Evolutionary conservation across 2,888 invertebrate species (phyloP), one percentile per base, ranked within the genome.

Genomic region (Apodemia zela): DNA sequence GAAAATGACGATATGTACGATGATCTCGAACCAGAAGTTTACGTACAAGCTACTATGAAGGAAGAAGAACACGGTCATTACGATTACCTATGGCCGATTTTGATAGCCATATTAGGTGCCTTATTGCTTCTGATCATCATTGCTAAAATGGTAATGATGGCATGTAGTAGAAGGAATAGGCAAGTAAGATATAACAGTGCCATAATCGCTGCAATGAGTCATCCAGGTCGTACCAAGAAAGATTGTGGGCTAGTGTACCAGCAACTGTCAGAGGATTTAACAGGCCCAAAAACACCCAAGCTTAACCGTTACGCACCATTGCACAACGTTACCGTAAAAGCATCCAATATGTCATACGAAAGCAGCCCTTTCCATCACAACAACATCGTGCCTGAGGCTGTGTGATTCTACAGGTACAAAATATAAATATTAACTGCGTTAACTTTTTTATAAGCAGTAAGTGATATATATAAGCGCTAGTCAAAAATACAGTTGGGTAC

Each of bases 231-330:
- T 67, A 89, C 93, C 54, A 95, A 94, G 89, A 95, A 94, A 75
- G 95, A 95, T 80, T 95, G 95, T 72, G 95, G 95, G 3, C 92
- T 96, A 66, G 95, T 96, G 21, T 96, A 96, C 84, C 95, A 95
- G 76, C 96, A 95, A 70, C 87, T 96, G 63, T 95, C 96, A 13
- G 96, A 96, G 81, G 96, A 96, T 72, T 93, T 96, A 70, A 92
- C 93, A 13, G 94, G 94, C 60, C 94, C 94, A 5, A 89, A 93
- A 76, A 94, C 95, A 74, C 95, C 96, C 60, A 95, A 94, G 80
- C 88, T 94, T 67, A 94, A 92, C 84, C 94, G 94, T 81, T 94
- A 94, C 81, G 85, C 92, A 72, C 93, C 93, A 35, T 88, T 94
- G 67, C 93, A 92, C 66, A 87, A 77, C 76, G 87, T 89, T 61